Evolutionary conservation across 2,888 invertebrate species (phyloP), one percentile per base, ranked within the genome.

Genomic region (Polymixis lichenea): DNA sequence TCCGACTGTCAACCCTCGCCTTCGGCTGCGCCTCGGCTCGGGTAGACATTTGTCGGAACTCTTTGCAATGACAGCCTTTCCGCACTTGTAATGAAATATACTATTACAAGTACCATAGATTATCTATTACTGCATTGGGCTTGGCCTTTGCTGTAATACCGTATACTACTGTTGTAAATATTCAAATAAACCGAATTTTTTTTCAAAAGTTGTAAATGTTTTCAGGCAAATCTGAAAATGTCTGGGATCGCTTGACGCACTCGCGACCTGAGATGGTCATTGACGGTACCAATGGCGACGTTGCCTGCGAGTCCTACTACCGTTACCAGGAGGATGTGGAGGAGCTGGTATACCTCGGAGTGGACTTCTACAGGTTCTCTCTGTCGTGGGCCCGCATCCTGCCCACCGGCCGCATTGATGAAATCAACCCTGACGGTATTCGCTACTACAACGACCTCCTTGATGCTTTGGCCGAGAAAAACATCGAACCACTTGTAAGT

Each of bases 221-320:
- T 89, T 22, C 85, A 98, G 98, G 97, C 38, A 98, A 97, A 92
- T 96, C 97, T 0, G 97, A 97, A 93, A 98, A 97, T 93, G 97
- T 97, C 22, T 97, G 97, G 97, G 97, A 97, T 88, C 94, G 93
- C 46, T 93, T 97, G 77, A 93, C 95, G 0, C 97, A 97, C 88
- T 95, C 95, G 0, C 93, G 94, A 43, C 97, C 97, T 0, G 97
- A 97, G 76, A 96, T 97, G 92, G 97, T 98, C 53, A 96, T 92
- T 0, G 97, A 98, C 79, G 93, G 95, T 2, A 96, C 97, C 4
- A 98, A 97, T 76, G 98, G 97, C 0, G 98, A 98, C 87, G 90
- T 98, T 3, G 97, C 98, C 0, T 97, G 97, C 82, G 97, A 98
- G 92, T 98, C 98, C 3, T 98, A 98, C 92, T 95, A 98, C 91